Conservation (phyloP, 2,113 vertebrate genomes). For the Clarias batrachus region DNA sequence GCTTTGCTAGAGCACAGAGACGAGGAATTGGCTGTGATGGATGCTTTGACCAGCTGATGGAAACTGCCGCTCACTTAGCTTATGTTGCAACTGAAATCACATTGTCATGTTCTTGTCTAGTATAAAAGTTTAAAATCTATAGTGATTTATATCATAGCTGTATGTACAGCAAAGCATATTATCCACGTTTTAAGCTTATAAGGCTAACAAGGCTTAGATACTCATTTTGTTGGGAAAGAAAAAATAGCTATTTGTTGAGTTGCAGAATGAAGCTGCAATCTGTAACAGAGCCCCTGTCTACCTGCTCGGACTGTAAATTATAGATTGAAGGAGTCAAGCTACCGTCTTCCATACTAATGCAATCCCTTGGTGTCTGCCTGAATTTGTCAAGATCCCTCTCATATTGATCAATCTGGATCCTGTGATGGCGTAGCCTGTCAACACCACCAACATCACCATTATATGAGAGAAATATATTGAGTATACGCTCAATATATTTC, state of each 20-base stretch:
- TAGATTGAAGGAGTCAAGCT: constrained; percentile 51
- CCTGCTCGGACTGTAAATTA: constrained; percentile 37
- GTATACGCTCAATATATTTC: background rate
- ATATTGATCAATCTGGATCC: background rate
- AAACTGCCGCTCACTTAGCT: background rate
- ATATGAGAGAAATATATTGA: too few relatives aligned
- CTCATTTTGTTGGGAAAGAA: background rate
- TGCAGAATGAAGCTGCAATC: background rate
- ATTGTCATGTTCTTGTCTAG: background rate
- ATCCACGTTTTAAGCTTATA: too few relatives aligned
- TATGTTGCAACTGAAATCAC: background rate
- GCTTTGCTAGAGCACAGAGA: background rate
- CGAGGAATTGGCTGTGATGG: background rate
- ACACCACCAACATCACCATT: background rate
- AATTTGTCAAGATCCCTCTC: constrained; percentile 4
- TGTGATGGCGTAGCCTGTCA: background rate
- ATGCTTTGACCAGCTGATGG: constrained; percentile 1
- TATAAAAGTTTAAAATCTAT: background rate
- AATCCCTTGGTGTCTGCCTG: background rate
- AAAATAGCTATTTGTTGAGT: background rate
- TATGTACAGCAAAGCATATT: too few relatives aligned
- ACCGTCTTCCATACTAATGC: constrained; percentile 21
- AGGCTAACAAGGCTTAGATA: too few relatives aligned
- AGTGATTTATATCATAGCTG: background rate
- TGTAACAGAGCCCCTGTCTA: background rate